Evolutionary conservation across 2,888 invertebrate species (phyloP).

Genomic region (Lapara coniferarum): DNA sequence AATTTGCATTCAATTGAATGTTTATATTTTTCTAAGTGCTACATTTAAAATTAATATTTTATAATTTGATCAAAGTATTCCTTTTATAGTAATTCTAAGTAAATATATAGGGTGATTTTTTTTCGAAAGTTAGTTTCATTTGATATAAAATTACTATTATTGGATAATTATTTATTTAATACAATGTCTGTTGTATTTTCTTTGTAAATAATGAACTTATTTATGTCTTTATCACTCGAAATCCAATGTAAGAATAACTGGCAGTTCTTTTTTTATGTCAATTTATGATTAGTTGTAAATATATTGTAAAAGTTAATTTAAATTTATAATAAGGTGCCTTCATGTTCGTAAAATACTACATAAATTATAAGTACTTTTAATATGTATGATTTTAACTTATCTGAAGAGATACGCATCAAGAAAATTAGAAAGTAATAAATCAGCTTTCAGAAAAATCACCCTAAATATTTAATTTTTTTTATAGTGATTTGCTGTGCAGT

Average conservation of each 20-base stretch:
- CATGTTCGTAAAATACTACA: background rate
- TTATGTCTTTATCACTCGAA: background rate
- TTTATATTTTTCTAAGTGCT: constrained; percentile 38
- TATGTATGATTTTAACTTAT: background rate
- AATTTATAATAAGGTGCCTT: constrained; percentile 7
- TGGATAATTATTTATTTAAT: background rate
- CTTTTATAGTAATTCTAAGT: constrained; percentile 25
- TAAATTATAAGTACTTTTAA: background rate
- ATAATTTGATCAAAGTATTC: constrained; percentile 43
- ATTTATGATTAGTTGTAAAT: constrained; percentile 2
- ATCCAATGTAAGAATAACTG: background rate
- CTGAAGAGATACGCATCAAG: background rate
- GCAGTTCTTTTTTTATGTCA: background rate
- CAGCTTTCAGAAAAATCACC: constrained; percentile 12
- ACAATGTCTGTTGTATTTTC: background rate
- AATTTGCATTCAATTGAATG: constrained; percentile 33
- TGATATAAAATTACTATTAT: background rate
- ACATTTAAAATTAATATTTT: constrained; percentile 32
- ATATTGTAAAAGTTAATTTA: background rate
- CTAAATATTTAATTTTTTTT: constrained; percentile 20
- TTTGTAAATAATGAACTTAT: constrained; percentile 3
- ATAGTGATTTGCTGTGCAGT: constrained; percentile 17
- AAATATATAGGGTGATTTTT: constrained; percentile 15
- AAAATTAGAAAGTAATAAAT: background rate
- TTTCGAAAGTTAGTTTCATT: constrained; percentile 7